Conservation (phyloP, 2,113 vertebrate species). For the Neomonachus schauinslandi region DNA sequence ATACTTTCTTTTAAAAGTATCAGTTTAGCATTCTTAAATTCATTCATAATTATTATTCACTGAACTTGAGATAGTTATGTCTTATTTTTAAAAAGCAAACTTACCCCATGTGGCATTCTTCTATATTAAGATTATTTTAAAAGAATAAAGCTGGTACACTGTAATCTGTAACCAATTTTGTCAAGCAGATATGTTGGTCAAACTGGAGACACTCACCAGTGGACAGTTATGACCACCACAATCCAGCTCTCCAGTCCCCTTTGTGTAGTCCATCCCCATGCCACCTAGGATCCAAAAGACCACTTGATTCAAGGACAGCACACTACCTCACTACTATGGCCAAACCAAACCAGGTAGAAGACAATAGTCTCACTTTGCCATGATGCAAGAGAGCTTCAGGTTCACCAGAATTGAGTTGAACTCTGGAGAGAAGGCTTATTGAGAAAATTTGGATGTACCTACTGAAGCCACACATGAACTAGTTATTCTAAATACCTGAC, state of each 20-base stretch:
- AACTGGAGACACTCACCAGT: background rate
- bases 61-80: background rate
- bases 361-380: background rate
- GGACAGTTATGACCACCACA: background rate
- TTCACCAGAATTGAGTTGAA: background rate
- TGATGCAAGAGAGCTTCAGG: background rate
- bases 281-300: background rate
- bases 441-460: background rate
- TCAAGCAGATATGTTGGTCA: background rate
- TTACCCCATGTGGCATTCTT: background rate
- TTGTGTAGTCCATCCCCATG: background rate
- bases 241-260: background rate
- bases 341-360: background rate
- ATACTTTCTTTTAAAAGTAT: slow-evolving; percentile 10
- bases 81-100: slow-evolving; percentile 1
- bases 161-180: background rate
- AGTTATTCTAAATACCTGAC: background rate
- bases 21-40: background rate
- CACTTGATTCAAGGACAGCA: background rate
- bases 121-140: background rate
- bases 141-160: background rate
- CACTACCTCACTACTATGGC: background rate
- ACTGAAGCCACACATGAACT: background rate
- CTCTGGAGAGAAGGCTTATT: background rate
- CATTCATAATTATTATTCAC: background rate